These are phyloP conservation scores for Pseudopipra pipra DNA, from an alignment of 2,113 vertebrate genomes.

Conservation along the genomic window DNA sequence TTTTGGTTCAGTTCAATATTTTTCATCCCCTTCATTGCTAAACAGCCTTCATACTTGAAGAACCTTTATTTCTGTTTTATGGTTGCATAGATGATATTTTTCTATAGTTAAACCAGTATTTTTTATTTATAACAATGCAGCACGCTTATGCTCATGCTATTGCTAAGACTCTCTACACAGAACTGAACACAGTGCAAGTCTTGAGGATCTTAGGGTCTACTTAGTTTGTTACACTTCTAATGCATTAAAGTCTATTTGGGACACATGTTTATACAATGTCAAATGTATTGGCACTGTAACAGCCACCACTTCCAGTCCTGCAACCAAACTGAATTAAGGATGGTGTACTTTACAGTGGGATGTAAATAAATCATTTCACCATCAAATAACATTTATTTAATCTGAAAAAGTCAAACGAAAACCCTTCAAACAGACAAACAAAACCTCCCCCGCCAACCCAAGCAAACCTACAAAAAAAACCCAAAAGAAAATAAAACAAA, in stretches of 20 bases:
- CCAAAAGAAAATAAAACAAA: not conserved
- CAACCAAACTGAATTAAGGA: not conserved
- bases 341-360: not conserved
- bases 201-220: not conserved
- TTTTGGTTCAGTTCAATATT: not conserved
- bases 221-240: not conserved
- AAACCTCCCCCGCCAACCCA: not conserved
- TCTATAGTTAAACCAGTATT: not conserved
- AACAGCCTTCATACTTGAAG: not conserved
- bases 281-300: not conserved
- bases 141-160: not conserved
- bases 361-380: not conserved
- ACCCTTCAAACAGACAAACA: not conserved
- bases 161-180: not conserved
- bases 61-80: not conserved
- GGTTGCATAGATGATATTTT: not conserved
- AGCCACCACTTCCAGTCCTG: not conserved
- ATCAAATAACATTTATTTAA: not conserved
- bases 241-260: not conserved
- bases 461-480: not conserved
- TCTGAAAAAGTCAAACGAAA: not conserved
- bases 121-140: not conserved
- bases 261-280: not conserved
- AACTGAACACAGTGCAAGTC: not conserved
- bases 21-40: not conserved